A percentile compares a stretch with the other conserved stretches of the same genome.
Conservation (phyloP, 1,140 invertebrate genomes). For the Tribolium madens region DNA sequence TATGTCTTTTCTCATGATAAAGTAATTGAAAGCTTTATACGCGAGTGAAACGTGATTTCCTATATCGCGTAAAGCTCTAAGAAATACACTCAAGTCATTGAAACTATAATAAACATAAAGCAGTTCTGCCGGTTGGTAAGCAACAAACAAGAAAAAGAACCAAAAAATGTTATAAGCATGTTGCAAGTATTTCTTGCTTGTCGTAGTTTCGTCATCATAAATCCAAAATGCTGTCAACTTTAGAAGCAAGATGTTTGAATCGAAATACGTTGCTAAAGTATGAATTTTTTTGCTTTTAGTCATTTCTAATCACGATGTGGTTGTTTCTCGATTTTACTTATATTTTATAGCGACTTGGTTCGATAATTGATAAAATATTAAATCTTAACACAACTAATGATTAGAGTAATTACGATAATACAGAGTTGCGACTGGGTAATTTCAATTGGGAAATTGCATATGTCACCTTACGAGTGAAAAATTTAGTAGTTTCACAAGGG, state of each 20-base stretch:
- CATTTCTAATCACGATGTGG: background rate
- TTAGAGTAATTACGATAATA: background rate
- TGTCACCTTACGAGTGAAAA: background rate
- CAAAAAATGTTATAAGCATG: slow-evolving; percentile 8
- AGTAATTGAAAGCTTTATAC: slow-evolving; percentile 20
- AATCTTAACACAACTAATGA: background rate
- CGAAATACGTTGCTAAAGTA: background rate
- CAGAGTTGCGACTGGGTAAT: background rate
- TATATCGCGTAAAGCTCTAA: slow-evolving; percentile 14
- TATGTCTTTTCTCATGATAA: background rate
- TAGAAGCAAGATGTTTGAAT: slow-evolving; percentile 12
- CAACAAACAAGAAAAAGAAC: background rate
- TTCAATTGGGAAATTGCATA: background rate
- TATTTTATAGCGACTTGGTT: background rate
- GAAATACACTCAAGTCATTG: slow-evolving; percentile 3
- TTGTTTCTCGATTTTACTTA: background rate
- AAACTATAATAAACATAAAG: slow-evolving; percentile 3
- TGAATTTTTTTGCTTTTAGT: background rate
- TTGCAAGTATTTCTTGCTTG: background rate
- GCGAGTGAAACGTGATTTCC: slow-evolving; percentile 14
- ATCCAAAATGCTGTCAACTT: slow-evolving; percentile 16
- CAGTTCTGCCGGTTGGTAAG: slow-evolving; percentile 4
- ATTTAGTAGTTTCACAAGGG: background rate
- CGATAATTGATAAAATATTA: background rate
- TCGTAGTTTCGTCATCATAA: slow-evolving; percentile 6